Evolutionary conservation across 2,888 invertebrate species (phyloP).

Genomic region (Orthosia cruda): DNA sequence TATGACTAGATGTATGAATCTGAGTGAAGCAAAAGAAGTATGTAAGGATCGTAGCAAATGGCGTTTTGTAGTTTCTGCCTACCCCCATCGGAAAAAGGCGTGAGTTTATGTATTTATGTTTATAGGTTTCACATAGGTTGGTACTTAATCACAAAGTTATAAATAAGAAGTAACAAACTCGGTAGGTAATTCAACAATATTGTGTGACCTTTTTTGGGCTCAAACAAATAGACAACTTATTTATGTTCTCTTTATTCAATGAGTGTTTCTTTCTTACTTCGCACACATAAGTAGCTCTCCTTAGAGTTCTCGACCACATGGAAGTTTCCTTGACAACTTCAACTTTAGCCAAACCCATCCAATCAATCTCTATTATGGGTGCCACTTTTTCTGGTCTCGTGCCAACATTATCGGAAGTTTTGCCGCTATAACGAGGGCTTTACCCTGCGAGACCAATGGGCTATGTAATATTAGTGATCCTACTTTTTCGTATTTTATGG

Average conservation of each 20-base stretch:
- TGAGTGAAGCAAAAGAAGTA: too few species aligned
- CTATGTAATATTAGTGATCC: constrained; percentile 44
- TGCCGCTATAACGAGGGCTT: constrained; percentile 47
- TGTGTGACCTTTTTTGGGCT: neutral
- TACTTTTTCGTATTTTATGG: constrained; percentile 46
- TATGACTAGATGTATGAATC: too few species aligned
- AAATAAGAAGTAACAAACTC: too few species aligned
- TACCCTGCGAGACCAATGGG: constrained; percentile 54
- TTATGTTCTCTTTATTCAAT: neutral
- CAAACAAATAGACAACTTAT: neutral
- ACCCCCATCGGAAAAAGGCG: too few species aligned
- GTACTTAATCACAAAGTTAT: too few species aligned
- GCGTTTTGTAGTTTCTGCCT: too few species aligned
- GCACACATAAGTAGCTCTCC: constrained; percentile 30
- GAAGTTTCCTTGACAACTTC: constrained; percentile 33
- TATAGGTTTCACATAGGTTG: too few species aligned
- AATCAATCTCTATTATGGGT: constrained; percentile 61
- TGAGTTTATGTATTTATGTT: too few species aligned
- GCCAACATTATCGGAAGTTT: constrained; percentile 63
- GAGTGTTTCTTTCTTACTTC: neutral
- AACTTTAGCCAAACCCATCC: constrained; percentile 49
- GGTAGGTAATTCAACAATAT: too few species aligned
- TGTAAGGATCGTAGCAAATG: too few species aligned
- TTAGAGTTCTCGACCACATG: constrained; percentile 30
- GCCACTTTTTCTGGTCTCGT: constrained; percentile 61